Percentiles rank a stretch among this genome's conserved stretches.
Conservation (phyloP, 2,888 invertebrate genomes). For the Caenorhabditis sinica region DNA sequence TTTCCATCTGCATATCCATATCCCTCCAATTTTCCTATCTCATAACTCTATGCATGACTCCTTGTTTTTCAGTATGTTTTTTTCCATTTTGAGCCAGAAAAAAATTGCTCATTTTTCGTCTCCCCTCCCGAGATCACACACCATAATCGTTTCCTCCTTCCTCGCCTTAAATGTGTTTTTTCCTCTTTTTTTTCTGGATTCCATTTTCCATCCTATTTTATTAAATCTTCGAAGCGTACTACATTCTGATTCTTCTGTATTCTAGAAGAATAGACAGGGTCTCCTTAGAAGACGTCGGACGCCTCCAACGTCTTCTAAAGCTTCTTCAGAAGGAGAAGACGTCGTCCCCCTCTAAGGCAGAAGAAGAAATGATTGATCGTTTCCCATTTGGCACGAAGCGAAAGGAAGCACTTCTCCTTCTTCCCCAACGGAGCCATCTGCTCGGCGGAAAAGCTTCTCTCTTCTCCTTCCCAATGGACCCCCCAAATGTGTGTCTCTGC, state of each 20-base stretch:
- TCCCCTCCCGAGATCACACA: no score
- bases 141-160: no score
- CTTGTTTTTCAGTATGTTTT: no score
- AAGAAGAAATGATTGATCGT: conserved; percentile 63
- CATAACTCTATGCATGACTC: no score
- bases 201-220: no score
- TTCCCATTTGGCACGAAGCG: conserved; percentile 47
- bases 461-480: neutral
- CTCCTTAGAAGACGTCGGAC: no score
- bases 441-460: neutral
- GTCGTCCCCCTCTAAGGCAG: neutral
- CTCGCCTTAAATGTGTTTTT: no score
- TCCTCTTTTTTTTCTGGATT: no score
- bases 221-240: neutral
- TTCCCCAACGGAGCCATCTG: conserved; percentile 5
- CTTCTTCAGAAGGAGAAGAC: neutral
- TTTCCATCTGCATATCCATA: no score
- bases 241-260: neutral
- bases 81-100: neutral
- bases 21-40: neutral
- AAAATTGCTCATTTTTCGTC: neutral
- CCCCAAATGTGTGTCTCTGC: neutral
- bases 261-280: conserved; percentile 10
- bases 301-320: no score
- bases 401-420: neutral